Base-by-base conservation (phyloP, 2,113 vertebrate genomes). In the Amblyornis subalaris region DNA sequence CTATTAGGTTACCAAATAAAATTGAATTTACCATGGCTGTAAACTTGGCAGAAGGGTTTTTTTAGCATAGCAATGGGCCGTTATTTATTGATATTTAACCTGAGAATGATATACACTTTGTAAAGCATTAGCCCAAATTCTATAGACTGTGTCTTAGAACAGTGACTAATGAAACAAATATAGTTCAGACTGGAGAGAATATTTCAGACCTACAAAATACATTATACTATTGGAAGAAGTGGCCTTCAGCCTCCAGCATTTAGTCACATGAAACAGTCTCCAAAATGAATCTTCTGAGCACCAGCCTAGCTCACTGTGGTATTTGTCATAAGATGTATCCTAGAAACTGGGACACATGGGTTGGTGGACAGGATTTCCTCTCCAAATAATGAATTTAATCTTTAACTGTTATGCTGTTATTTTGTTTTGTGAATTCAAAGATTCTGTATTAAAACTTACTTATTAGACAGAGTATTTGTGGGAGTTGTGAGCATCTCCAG, bases 1-100 rank as follows among this genome's bases (percentile, higher is more conserved):
- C 18, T 93, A 94, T 94, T 91, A 87, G 74, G 72, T 96, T 96
- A 82, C 84, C 71, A 87, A 84, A 88, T 72, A 97, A 90, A 96
- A 94, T 79, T 95, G 83, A 93, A 96, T 95, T 96, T 90, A 93
- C 73, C 71, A 44, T 88, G 83, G 36, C 50, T 93, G n/a, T 90
- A 87, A 96, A 94, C 36, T 65, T 79, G 36, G 51, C 61, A 92
- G 36, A 86, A 85, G 55, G 14, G 6, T 22, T 48, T 67, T 54
- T 71, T 77, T 74, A 40, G 54, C 31, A 82, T 31, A 38, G 71
- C 73, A 70, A 82, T 36, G 35, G 71, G 57, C 50, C 62, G 42
- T 60, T 91, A 83, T 95, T 96, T 95, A 95, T 61, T 97, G 79
- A 93, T 79, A 45, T 62, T 93, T 94, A 96, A 76, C 17, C 60